These are phyloP conservation scores for Strigops habroptila DNA, from an alignment of 2,113 vertebrate genomes.

Conservation along the genomic window DNA sequence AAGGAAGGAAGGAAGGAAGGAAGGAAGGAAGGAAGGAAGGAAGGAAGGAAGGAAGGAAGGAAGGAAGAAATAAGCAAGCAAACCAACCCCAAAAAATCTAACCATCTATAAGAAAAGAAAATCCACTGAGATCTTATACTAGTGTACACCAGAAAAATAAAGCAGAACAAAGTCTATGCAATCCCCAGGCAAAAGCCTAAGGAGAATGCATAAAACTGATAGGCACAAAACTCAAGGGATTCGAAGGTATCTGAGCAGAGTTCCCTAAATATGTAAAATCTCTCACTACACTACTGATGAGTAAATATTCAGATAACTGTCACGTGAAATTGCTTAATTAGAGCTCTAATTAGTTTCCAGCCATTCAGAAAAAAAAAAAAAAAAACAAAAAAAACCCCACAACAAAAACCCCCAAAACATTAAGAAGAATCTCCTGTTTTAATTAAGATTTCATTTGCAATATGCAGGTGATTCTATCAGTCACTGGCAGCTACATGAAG, in stretches of 20 bases:
- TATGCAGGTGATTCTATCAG: slow-evolving; percentile 22
- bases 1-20: neutral
- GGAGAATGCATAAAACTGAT: neutral
- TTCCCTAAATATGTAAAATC: neutral
- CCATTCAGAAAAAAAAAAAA: neutral
- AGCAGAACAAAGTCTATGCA: neutral
- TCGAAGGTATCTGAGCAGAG: neutral
- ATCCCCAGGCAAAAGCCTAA: neutral
- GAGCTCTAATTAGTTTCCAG: slow-evolving; percentile 31
- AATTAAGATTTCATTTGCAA: slow-evolving; percentile 30
- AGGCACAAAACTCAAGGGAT: neutral
- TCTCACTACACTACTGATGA: neutral
- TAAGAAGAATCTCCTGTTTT: neutral
- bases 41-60: neutral
- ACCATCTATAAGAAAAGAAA: neutral
- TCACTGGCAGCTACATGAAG: neutral
- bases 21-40: neutral
- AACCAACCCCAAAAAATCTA: neutral
- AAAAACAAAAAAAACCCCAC: neutral
- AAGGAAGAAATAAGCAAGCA: too few species aligned
- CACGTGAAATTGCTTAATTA: slow-evolving; percentile 50
- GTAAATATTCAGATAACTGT: slow-evolving; percentile 33
- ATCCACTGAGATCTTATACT: neutral
- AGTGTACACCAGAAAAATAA: neutral
- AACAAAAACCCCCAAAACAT: neutral